These are phyloP conservation scores for Trichogramma dendrolimi DNA, from an alignment of 2,888 invertebrate genomes.

Conservation along the genomic window DNA sequence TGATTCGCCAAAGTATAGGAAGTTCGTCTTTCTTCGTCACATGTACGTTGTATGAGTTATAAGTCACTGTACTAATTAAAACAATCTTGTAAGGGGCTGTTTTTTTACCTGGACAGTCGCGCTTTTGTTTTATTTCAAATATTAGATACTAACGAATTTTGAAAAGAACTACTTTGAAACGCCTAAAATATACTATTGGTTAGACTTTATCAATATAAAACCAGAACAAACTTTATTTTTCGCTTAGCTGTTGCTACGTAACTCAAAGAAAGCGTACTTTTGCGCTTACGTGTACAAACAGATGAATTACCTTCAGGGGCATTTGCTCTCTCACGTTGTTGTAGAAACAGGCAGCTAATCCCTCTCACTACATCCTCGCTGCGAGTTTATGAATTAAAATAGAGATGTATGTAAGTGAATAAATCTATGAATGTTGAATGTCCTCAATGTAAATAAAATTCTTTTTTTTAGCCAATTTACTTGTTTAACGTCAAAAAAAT, in stretches of 20 bases:
- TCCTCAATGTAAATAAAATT: too few species aligned
- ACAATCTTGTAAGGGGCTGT: neutral
- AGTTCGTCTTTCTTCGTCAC: slow-evolving; percentile 2
- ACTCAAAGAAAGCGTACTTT: too few species aligned
- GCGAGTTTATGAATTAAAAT: too few species aligned
- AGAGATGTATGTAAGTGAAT: too few species aligned
- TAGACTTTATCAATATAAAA: neutral
- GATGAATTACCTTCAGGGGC: too few species aligned
- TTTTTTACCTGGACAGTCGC: neutral
- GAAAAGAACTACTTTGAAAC: neutral
- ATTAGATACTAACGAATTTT: neutral
- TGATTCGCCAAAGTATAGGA: neutral
- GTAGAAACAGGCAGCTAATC: too few species aligned
- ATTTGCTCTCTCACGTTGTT: too few species aligned
- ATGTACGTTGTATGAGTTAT: neutral
- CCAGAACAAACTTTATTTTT: neutral
- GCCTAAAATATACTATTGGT: neutral
- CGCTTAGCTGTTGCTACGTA: neutral
- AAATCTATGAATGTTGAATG: too few species aligned
- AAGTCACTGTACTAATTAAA: neutral
- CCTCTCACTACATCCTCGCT: too few species aligned
- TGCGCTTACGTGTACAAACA: too few species aligned
- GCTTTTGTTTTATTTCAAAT: neutral
- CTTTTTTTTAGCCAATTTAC: too few species aligned
- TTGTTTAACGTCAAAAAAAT: neutral